Evolutionary conservation across 1,140 invertebrate species (phyloP).

Genomic region (Drosophila nannoptera): DNA sequence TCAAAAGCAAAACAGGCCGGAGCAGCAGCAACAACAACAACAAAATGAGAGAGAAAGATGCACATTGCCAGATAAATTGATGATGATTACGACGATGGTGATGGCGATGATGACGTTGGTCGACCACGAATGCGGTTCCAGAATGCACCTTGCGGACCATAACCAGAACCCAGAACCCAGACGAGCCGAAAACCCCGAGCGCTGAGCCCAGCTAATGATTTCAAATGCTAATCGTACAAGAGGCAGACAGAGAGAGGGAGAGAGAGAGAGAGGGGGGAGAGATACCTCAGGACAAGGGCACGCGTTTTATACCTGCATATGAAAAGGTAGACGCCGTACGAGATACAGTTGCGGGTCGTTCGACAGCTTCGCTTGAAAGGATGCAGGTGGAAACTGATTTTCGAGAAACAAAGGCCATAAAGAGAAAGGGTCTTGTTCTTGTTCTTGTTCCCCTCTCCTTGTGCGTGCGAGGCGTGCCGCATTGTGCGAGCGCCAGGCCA

Average conservation of each 20-base stretch:
- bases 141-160: conserved; percentile 68
- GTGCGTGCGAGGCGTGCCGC: conserved; percentile 44
- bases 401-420: conserved; percentile 25
- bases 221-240: conserved; percentile 70
- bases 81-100: conserved; percentile 59
- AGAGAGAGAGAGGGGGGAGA: conserved; percentile 19
- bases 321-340: conserved; percentile 36
- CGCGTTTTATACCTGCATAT: conserved; percentile 68
- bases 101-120: conserved; percentile 45
- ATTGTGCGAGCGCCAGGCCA: conserved; percentile 42
- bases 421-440: conserved; percentile 37
- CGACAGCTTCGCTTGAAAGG: conserved; percentile 55
- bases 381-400: conserved; percentile 76
- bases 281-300: conserved; percentile 34
- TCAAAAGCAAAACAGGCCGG: conserved; percentile 65
- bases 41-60: conserved; percentile 54
- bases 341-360: conserved; percentile 57
- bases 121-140: conserved; percentile 67
- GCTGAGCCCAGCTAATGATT: conserved; percentile 62
- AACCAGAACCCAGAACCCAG: conserved; percentile 16
- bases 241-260: conserved; percentile 20
- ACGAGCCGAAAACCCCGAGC: conserved; percentile 1
- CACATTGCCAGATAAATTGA: conserved; percentile 72
- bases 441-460: conserved; percentile 15
- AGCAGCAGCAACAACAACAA: conserved; percentile 32